These are phyloP conservation scores for Botrylloides violaceus DNA, from an alignment of 23 tunicate genomes.

Conservation along the genomic window DNA sequence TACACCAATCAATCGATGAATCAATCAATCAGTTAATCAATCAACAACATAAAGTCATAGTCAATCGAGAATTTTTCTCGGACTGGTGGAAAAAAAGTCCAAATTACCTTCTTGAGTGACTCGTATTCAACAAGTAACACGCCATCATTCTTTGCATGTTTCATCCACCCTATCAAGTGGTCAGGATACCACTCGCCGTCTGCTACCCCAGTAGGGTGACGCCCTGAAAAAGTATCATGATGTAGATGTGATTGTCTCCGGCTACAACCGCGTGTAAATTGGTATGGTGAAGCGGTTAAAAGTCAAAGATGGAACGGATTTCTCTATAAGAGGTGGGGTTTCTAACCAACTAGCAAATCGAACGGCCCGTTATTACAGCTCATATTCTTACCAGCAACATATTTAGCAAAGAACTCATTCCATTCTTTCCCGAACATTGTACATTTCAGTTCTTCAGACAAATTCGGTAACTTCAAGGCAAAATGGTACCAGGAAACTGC, in stretches of 20 bases:
- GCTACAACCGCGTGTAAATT: too few species aligned
- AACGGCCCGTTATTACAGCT: too few species aligned
- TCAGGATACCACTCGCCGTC: conserved; percentile 25
- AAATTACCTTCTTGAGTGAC: not conserved
- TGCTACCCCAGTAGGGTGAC: not conserved
- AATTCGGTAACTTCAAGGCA: not conserved
- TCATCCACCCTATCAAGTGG: conserved; percentile 14
- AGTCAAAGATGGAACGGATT: too few species aligned
- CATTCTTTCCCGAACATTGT: not conserved
- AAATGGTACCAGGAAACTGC: conserved; percentile 14
- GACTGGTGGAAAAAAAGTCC: not conserved
- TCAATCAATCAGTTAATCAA: too few species aligned
- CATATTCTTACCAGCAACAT: not conserved
- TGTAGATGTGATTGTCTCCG: not conserved
- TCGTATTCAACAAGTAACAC: not conserved
- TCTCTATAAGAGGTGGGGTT: not conserved
- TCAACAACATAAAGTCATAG: too few species aligned
- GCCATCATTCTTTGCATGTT: not conserved
- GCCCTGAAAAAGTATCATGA: not conserved
- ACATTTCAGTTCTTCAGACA: not conserved
- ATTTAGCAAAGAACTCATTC: conserved; percentile 1
- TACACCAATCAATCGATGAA: too few species aligned
- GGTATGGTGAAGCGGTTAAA: not conserved
- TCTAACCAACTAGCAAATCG: too few species aligned
- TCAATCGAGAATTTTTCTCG: too few species aligned